These are phyloP conservation scores for Planococcus citri DNA, from an alignment of 1,140 invertebrate genomes.

Conservation along the genomic window DNA sequence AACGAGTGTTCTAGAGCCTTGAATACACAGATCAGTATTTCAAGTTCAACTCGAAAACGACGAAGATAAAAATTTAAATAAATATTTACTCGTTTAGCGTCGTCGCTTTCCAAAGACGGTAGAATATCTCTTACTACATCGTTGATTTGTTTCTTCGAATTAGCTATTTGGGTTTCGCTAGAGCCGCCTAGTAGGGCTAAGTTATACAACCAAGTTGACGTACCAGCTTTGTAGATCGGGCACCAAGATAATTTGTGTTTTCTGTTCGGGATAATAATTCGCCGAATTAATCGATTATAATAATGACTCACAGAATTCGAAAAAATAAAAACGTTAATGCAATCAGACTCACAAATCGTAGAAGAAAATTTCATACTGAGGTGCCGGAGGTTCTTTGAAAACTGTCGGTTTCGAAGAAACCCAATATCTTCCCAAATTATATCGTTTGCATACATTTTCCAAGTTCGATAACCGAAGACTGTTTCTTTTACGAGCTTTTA, in stretches of 20 bases:
- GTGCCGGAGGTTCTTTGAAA: slow-evolving; percentile 39
- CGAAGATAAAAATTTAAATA: too few relatives aligned
- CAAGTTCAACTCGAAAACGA: neutral
- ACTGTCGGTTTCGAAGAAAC: slow-evolving; percentile 26
- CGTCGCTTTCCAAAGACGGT: slow-evolving; percentile 36
- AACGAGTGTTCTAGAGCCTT: slow-evolving; percentile 35
- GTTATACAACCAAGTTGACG: slow-evolving; percentile 41
- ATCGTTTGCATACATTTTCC: slow-evolving; percentile 34
- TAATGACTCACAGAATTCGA: neutral
- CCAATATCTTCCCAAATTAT: slow-evolving; percentile 36
- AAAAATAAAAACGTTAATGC: neutral
- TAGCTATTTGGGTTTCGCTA: slow-evolving; percentile 31
- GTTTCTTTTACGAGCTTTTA: slow-evolving; percentile 32
- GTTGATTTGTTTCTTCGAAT: slow-evolving; percentile 34
- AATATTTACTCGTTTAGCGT: slow-evolving; percentile 31
- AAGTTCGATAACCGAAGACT: slow-evolving; percentile 31
- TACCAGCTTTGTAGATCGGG: slow-evolving; percentile 44
- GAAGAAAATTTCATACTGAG: slow-evolving; percentile 40
- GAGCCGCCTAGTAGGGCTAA: slow-evolving; percentile 35
- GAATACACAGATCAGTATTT: neutral
- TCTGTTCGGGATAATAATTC: slow-evolving; percentile 29
- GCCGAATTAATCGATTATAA: neutral
- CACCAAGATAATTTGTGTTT: slow-evolving; percentile 40
- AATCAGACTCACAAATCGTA: slow-evolving; percentile 35
- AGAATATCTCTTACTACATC: slow-evolving; percentile 36